Percentiles rank a stretch among this genome's conserved stretches.
Evolutionary conservation across 2,888 invertebrate species (phyloP).

Genomic region (Odontothrips loti): DNA sequence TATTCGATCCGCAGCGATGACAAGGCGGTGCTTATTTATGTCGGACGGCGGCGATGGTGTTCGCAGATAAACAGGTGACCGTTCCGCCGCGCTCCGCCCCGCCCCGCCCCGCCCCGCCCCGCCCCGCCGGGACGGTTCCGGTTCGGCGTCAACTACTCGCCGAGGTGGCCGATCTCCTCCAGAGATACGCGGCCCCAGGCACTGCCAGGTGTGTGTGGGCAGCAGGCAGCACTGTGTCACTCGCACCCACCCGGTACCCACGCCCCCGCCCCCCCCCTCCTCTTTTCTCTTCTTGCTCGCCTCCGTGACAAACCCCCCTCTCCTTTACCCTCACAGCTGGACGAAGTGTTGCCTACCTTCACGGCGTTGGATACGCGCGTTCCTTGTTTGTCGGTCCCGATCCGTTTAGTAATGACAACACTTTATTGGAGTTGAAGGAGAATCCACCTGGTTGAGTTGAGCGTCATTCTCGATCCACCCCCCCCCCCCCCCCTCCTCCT

Average conservation of each 20-base stretch:
- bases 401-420: background rate
- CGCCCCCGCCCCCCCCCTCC: too few species aligned
- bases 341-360: too few species aligned
- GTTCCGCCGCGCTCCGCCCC: background rate
- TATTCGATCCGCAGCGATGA: conserved; percentile 1
- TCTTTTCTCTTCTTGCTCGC: too few species aligned
- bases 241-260: too few species aligned
- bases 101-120: background rate
- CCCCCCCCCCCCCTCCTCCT: background rate
- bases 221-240: too few species aligned
- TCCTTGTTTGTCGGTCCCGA: too few species aligned
- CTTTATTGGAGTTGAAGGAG: conserved; percentile 1
- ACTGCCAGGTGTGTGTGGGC: too few species aligned
- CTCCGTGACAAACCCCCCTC: background rate
- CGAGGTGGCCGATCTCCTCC: too few species aligned
- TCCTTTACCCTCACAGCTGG: background rate
- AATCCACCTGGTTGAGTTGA: background rate
- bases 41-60: conserved; percentile 15
- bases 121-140: background rate
- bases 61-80: conserved; percentile 19
- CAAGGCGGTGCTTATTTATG: conserved; percentile 2
- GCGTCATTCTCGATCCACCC: too few species aligned
- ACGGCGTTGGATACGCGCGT: too few species aligned
- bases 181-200: too few species aligned
- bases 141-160: too few species aligned